Base-by-base conservation (phyloP, 1,140 invertebrate species). In the Mamestra configurata region DNA sequence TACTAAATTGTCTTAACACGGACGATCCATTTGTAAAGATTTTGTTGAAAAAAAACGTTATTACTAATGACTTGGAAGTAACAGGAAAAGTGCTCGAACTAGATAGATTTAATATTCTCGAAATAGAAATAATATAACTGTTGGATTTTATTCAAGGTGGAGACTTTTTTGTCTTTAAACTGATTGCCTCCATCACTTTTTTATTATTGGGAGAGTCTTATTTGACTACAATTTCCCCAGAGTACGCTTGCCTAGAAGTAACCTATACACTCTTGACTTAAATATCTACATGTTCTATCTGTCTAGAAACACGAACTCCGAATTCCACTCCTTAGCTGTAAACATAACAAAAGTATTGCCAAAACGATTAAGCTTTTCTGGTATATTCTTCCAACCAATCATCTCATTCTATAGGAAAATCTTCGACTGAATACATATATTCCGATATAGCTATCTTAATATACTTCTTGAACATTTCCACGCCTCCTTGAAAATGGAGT, bases 11-110 rank as follows among this genome's bases (percentile, higher is more conserved):
- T 87, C 87, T 83, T 83, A 86, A 86, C 66, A 79, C 82, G 79
- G 72, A 84, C 81, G 76, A 82, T 84, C 83, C 82, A 85, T 88
- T 88, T 85, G 81, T 80, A 82, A 79, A 76, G 80, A 81, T 84
- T 84, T 82, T 46, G 64, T 66, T 68, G n/a, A n/a, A 85, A 84
- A 86, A 70, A 77, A 85, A 88, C 83, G 77, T 80, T 81, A 83
- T 82, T 81, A 79, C 83, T 89, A 87, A 89, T 88, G 87, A 88
- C 86, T 70, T 82, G 86, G 86, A 82, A 86, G 82, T 84, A 87
- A 89, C 76, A 72, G 81, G 78, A 80, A 68, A 81, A 22, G 31
- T 49, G 43, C 22, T 51, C 22, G 20, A 53, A 53, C 13, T 31
- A 53, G 49, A 77, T 27, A 77, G 49, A 68, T 40, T 53, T 15